phyloP scores from a whole-genome alignment of 2,888 invertebrate genomes.

The Anthoptus insignis region DNA sequence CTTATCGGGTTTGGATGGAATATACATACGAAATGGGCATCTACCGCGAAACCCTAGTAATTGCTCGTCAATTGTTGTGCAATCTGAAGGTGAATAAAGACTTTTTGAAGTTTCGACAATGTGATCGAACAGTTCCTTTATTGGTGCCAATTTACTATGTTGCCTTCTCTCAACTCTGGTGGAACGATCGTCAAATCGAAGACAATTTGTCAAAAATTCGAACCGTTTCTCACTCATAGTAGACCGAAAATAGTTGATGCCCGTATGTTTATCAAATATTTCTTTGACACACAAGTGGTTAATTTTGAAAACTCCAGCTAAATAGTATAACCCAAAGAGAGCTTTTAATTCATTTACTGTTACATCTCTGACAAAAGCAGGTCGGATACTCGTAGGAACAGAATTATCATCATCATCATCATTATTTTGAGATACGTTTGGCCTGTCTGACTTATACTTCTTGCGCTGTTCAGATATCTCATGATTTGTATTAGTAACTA shows the following conservation, averaged over 20 bases:
- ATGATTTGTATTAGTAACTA: too few relatives aligned
- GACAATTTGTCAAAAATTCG: constrained; percentile 44
- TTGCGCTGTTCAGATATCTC: too few relatives aligned
- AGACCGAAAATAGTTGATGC: constrained; percentile 49
- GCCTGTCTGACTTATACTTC: too few relatives aligned
- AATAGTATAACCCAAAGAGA: constrained; percentile 46
- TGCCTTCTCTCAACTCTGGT: constrained; percentile 44
- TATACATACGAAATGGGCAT: constrained; percentile 11
- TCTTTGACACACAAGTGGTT: constrained; percentile 45
- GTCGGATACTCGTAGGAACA: too few relatives aligned
- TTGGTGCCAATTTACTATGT: constrained; percentile 43
- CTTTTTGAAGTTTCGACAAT: constrained; percentile 33
- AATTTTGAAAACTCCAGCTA: constrained; percentile 42
- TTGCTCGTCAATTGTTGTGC: constrained; percentile 35
- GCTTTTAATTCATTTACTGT: constrained; percentile 44
- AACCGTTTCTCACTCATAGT: constrained; percentile 49
- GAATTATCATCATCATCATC: too few relatives aligned
- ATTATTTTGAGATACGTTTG: too few relatives aligned
- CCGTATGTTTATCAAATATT: constrained; percentile 49
- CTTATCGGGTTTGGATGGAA: constrained; percentile 21
- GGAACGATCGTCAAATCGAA: constrained; percentile 48
- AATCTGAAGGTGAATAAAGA: constrained; percentile 14
- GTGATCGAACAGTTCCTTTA: background rate
- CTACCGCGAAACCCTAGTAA: constrained; percentile 4
- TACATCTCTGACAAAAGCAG: too few relatives aligned